Percentiles rank a stretch among this genome's conserved stretches.
Evolutionary conservation across 2,113 vertebrate species (phyloP).

Genomic region (Embiotoca jacksoni): DNA sequence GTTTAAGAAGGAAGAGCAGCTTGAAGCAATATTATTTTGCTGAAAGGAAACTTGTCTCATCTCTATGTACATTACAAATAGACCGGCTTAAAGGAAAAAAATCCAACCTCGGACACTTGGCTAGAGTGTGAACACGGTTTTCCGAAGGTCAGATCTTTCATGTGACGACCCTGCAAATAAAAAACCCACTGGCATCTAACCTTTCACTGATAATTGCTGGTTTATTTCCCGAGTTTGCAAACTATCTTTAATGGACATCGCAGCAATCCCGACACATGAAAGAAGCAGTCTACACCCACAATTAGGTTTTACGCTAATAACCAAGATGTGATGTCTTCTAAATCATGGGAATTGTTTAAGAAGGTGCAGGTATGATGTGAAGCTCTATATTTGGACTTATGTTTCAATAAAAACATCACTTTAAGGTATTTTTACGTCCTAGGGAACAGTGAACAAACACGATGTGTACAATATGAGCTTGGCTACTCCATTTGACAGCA

Average conservation of each 20-base stretch:
- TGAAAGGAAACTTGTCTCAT: neutral
- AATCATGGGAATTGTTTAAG: neutral
- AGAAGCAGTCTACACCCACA: neutral
- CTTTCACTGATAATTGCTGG: neutral
- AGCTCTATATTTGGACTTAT: neutral
- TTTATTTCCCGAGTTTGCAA: too few species aligned
- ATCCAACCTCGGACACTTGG: too few species aligned
- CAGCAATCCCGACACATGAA: neutral
- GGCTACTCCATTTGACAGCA: neutral
- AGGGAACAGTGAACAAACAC: neutral
- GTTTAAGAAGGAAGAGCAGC: neutral
- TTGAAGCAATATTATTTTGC: neutral
- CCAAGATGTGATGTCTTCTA: neutral
- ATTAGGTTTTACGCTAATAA: too few species aligned
- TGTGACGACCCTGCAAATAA: neutral
- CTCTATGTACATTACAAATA: neutral
- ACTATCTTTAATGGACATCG: too few species aligned
- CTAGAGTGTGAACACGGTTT: neutral
- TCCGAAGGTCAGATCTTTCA: neutral
- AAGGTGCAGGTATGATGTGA: neutral
- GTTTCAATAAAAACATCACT: neutral
- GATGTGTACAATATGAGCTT: conserved; percentile 4
- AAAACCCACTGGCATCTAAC: neutral
- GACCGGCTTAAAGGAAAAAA: neutral
- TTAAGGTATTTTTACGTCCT: neutral